Evolutionary conservation across 2,113 vertebrate species (phyloP).

Genomic region (Orycteropus afer): DNA sequence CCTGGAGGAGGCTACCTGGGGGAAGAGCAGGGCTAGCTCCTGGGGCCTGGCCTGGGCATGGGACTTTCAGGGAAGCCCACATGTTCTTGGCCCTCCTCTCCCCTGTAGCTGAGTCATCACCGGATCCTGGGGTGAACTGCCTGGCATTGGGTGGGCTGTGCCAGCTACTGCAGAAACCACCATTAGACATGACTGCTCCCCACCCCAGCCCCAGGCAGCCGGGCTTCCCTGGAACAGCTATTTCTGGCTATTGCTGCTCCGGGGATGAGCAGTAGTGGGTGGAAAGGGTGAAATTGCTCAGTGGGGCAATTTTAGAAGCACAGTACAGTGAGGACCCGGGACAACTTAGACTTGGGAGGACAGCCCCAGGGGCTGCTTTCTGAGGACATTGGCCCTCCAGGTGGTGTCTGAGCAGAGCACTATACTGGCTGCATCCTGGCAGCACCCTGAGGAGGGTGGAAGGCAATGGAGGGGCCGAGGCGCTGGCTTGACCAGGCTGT

Average conservation of each 20-base stretch:
- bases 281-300: conserved; percentile 55
- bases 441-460: background rate
- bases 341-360: background rate
- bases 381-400: background rate
- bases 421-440: background rate
- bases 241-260: conserved; percentile 69
- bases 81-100: background rate
- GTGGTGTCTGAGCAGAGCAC: background rate
- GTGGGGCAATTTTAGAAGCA: background rate
- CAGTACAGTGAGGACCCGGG: background rate
- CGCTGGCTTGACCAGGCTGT: background rate
- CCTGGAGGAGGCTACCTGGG: background rate
- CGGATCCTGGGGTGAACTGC: background rate
- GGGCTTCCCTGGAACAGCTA: conserved; percentile 62
- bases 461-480: background rate
- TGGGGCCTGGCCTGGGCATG: background rate
- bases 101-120: background rate
- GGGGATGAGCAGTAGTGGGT: conserved; percentile 56
- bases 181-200: conserved; percentile 9
- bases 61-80: background rate
- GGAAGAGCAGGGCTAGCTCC: background rate
- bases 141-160: background rate
- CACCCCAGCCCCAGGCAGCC: background rate
- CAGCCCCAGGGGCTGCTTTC: background rate
- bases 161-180: conserved; percentile 25